Evolutionary conservation across 1,140 invertebrate genomes (phyloP).

Genomic region (Elymnias hypermnestra): DNA sequence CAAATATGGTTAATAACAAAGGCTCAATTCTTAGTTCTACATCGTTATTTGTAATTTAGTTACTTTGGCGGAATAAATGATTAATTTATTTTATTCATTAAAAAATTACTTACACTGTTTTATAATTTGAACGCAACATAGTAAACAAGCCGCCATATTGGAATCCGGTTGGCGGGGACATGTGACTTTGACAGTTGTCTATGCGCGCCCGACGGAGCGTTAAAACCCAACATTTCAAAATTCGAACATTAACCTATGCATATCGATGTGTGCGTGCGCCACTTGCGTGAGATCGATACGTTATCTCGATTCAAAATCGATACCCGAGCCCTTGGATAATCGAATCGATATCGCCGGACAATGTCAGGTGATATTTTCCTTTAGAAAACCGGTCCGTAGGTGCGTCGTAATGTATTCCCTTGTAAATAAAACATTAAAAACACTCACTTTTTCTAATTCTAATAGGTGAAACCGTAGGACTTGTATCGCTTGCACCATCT

Average conservation of each 20-base stretch:
- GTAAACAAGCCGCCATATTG: neutral
- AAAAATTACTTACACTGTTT: too few species aligned
- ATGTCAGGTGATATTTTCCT: slow-evolving; percentile 53
- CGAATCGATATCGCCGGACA: slow-evolving; percentile 44
- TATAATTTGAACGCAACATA: too few species aligned
- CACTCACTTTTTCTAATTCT: slow-evolving; percentile 99
- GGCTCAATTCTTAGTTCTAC: too few species aligned
- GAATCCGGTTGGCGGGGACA: neutral
- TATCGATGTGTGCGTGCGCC: slow-evolving; percentile 14
- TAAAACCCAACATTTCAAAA: neutral
- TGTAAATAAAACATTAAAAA: slow-evolving; percentile 34
- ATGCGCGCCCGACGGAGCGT: neutral
- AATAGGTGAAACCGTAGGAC: slow-evolving; percentile 99
- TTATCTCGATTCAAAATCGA: slow-evolving; percentile 57
- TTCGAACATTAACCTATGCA: slow-evolving; percentile 2
- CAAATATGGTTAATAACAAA: too few species aligned
- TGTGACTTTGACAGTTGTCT: slow-evolving; percentile 8
- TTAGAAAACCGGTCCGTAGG: slow-evolving; percentile 43
- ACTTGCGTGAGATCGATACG: slow-evolving; percentile 39
- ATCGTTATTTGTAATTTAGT: too few species aligned
- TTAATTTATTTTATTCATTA: too few species aligned
- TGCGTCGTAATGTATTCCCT: slow-evolving; percentile 49
- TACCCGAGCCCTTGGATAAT: slow-evolving; percentile 44
- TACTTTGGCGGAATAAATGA: too few species aligned
- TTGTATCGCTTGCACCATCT: slow-evolving; percentile 99